phyloP scores from a whole-genome alignment of 2,797 vertebrate genomes.

The Premnoplex brunnescens region DNA sequence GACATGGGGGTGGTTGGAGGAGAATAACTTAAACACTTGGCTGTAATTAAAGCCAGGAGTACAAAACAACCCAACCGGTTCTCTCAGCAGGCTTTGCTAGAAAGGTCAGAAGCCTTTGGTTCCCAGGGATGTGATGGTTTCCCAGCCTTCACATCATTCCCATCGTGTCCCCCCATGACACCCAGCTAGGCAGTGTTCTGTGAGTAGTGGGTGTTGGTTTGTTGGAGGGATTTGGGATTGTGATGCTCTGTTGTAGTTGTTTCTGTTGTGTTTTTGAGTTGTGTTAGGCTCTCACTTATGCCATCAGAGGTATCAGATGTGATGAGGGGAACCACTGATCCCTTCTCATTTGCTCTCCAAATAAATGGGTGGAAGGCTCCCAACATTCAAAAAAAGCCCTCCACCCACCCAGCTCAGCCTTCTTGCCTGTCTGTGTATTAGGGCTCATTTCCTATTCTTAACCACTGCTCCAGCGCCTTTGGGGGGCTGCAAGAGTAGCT shows the following conservation, averaged over 20 bases:
- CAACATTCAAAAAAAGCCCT: not conserved
- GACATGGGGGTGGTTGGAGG: slow-evolving; percentile 30
- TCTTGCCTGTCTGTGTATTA: not conserved
- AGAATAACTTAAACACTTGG: slow-evolving; percentile 59
- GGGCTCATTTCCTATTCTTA: not conserved
- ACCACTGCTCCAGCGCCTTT: not conserved
- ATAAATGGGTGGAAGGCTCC: not conserved
- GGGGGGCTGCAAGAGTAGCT: not conserved
- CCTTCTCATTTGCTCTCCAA: not conserved
- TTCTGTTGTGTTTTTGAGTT: not conserved
- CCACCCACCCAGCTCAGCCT: not conserved
- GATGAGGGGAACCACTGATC: not conserved
- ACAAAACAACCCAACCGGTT: slow-evolving; percentile 18
- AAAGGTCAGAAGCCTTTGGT: slow-evolving; percentile 32
- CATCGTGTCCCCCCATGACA: not conserved
- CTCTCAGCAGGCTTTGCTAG: slow-evolving; percentile 23
- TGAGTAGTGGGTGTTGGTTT: not conserved
- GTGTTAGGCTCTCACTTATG: not conserved
- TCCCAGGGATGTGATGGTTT: slow-evolving; percentile 18
- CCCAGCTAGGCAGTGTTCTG: not conserved
- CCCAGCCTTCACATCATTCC: not conserved
- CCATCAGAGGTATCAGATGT: not conserved
- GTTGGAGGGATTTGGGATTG: not conserved
- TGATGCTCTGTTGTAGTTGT: not conserved
- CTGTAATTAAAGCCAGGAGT: slow-evolving; percentile 70